Evolutionary conservation across 2,797 vertebrate genomes (phyloP).

Genomic region (Urosaurus nigricauda): DNA sequence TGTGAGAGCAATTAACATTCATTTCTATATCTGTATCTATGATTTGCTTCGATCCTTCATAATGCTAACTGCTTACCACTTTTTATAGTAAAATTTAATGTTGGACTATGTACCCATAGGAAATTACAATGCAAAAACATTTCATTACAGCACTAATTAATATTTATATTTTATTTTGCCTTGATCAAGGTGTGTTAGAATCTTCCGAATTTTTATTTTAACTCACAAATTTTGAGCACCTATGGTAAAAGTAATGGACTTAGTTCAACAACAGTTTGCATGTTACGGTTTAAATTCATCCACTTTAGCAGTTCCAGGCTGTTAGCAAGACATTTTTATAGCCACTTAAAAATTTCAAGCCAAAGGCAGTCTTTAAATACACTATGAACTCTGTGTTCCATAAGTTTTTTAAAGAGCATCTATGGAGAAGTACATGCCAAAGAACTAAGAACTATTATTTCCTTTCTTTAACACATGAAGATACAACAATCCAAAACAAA

Average conservation of each 20-base stretch:
- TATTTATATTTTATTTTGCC: neutral
- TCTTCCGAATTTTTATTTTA: neutral
- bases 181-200: neutral
- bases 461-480: too few species aligned
- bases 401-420: too few species aligned
- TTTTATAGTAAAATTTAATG: neutral
- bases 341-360: neutral
- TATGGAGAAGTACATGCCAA: neutral
- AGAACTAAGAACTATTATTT: neutral
- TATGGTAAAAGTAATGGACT: neutral
- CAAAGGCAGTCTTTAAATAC: neutral
- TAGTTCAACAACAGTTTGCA: neutral
- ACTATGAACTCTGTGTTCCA: too few species aligned
- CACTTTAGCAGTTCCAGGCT: too few species aligned
- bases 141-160: neutral
- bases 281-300: neutral
- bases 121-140: neutral
- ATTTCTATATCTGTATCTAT: too few species aligned
- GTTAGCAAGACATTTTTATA: neutral
- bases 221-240: neutral
- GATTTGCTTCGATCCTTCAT: too few species aligned
- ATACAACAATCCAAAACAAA: too few species aligned
- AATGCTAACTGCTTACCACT: too few species aligned
- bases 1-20: too few species aligned
- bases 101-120: neutral